A percentile compares a stretch with the other conserved stretches of the same genome.
Conservation (phyloP, 2,888 invertebrate species). For the Rutpela maculata region DNA sequence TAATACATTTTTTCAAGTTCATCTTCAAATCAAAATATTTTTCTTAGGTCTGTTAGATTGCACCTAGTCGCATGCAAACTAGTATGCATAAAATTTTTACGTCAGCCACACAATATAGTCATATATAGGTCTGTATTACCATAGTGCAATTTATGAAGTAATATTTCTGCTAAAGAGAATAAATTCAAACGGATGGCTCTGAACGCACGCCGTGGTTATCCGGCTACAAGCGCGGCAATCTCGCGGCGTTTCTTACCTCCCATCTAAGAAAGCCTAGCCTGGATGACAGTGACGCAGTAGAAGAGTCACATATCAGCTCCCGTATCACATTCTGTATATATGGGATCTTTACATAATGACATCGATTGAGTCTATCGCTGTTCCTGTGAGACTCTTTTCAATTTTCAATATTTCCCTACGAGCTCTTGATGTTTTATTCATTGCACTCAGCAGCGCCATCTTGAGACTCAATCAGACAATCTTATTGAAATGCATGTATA, state of each 20-base stretch:
- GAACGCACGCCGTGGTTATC: conserved; percentile 12
- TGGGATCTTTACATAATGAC: conserved; percentile 71
- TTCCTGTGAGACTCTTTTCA: conserved; percentile 73
- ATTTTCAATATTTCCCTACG: conserved; percentile 75
- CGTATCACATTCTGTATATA: conserved; percentile 68
- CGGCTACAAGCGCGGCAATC: conserved; percentile 24
- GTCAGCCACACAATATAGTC: neutral
- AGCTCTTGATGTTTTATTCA: conserved; percentile 75
- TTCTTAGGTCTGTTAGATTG: neutral
- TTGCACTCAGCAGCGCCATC: conserved; percentile 74
- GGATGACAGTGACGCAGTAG: conserved; percentile 49
- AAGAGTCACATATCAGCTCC: conserved; percentile 54
- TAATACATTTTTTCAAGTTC: neutral
- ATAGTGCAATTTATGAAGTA: neutral
- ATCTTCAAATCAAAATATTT: neutral
- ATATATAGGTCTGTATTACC: conserved; percentile 5
- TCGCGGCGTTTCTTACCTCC: conserved; percentile 47
- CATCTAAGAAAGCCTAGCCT: conserved; percentile 33
- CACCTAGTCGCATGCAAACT: too few species aligned
- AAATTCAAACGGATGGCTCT: conserved; percentile 21
- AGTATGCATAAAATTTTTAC: neutral
- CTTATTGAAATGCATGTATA: conserved; percentile 73
- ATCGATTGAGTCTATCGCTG: conserved; percentile 73
- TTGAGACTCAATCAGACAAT: conserved; percentile 74
- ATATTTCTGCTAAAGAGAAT: conserved; percentile 13